Evolutionary conservation across 2,888 invertebrate species (phyloP), one percentile per base, ranked within the genome.

Genomic region (Drosophila cognata): DNA sequence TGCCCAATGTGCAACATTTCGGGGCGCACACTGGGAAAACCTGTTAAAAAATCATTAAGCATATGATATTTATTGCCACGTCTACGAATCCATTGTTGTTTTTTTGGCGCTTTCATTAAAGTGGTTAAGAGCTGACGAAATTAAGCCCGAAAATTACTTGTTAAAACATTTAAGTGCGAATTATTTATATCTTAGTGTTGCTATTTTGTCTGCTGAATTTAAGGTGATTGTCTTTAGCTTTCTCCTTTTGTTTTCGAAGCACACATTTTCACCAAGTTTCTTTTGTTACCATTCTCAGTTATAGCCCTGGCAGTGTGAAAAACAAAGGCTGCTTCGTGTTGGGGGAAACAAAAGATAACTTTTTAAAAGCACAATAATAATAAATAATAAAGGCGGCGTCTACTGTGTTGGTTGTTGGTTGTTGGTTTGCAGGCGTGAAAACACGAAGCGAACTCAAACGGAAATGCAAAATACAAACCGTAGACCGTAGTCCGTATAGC

Each of bases 371-470:
- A 73, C 73, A 79, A 79, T 77, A 79, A 80, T 74, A 65, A 79
- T 77, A 79, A 79, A 81, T 81, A 81, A 81, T 82, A 76, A 84
- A 81, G 73, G 73, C 63, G 61, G 53, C 53, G 28, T 51, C 33
- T 53, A 50, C 62, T 55, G 57, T 58, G 67, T 71, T 63, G 58
- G 62, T 67, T 25, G 21, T 21, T 21, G 21, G 21, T 21, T 58
- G 67, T 71, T 63, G 58, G 62, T 67, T 25, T 56, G 57, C 48
- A 71, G 71, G 77, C 71, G 72, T 71, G 80, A 64, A 71, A 77
- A 61, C 53, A 36, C 58, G 29, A 43, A 60, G 43, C 43, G 58
- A 74, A 65, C 55, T 62, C 61, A 60, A 79, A 72, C 62, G 68
- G 43, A 81, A 79, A 85, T 77, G 64, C 79, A 71, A 85, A 87